Base-by-base conservation (phyloP, 2,888 invertebrate species). In the Eulithis prunata region DNA sequence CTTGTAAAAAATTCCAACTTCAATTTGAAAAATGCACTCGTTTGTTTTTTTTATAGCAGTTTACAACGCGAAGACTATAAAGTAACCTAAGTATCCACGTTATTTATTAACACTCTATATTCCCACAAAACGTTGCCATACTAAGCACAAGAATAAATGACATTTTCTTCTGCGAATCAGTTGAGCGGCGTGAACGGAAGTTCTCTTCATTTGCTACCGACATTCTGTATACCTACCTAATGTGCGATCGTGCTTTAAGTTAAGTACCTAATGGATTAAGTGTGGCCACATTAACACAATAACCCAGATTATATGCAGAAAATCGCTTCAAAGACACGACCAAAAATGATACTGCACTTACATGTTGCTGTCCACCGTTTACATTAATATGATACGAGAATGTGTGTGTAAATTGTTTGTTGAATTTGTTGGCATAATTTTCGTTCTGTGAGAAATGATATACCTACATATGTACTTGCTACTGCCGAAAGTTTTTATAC, bases 261-360 rank as follows among this genome's bases (percentile, higher is more conserved):
- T 41, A 41, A 41, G 41, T 41, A 41, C 41, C 41, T 86, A 84
- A 83, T 86, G 84, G 78, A 87, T 87, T 81, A 86, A 87, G 83
- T 85, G 82, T 77, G 74, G 71, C 69, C 78, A 76, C 79, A 86
- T 65, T 65, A 65, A 61, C 67, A 67, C 59, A 60, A 85, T 89
- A 86, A 90, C 89, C 89, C 79, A 88, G 82, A 88, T 89, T 41
- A 65, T 67, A 76, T 79, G 79, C 79, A 81, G 77, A 85, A 85
- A 85, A 61, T 84, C 78, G 75, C 78, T 81, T 76, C 75, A 77
- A 72, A 66, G 76, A 74, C 78, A 78, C 73, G 76, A 75, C 72
- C 76, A 71, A 76, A 80, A 76, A 62, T 73, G 77, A 83, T 80
- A 82, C 77, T 74, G 49, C 49, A 57, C 53, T 65, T 32, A 51